Percentiles rank a stretch among this genome's conserved stretches.
phyloP scores from a whole-genome alignment of 2,113 vertebrate species.

The Scophthalmus maximus region DNA sequence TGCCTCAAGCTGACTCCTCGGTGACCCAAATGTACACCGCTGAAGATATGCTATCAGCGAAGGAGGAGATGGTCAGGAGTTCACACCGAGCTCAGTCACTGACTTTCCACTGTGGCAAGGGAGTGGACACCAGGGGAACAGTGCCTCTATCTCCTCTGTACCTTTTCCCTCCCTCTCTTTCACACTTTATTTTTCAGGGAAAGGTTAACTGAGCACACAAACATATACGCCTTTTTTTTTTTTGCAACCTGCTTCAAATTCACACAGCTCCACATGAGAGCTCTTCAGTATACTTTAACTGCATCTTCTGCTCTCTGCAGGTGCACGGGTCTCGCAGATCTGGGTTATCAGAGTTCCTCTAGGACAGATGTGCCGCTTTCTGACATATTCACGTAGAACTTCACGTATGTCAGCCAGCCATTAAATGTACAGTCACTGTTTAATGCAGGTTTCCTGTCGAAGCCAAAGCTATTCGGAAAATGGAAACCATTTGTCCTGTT shows the following conservation, averaged over 20 bases:
- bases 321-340: slow-evolving; percentile 30
- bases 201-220: slow-evolving; percentile 55
- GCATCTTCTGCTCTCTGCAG: slow-evolving; percentile 30
- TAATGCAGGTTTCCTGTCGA: background rate
- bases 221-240: slow-evolving; percentile 33
- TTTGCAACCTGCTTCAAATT: slow-evolving; percentile 42
- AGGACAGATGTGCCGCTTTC: slow-evolving; percentile 21
- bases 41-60: slow-evolving; percentile 75
- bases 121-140: slow-evolving; percentile 19
- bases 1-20: slow-evolving; percentile 59
- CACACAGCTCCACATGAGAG: slow-evolving; percentile 43
- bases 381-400: background rate
- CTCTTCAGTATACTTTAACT: slow-evolving; percentile 34
- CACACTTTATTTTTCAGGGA: slow-evolving; percentile 60
- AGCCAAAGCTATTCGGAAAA: background rate
- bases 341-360: slow-evolving; percentile 49
- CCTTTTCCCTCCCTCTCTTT: slow-evolving; percentile 45
- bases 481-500: background rate
- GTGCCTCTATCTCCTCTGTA: slow-evolving; percentile 34
- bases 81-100: slow-evolving; percentile 48
- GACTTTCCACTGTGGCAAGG: slow-evolving; percentile 20
- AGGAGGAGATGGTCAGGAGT: slow-evolving; percentile 65
- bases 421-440: background rate
- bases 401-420: too few species aligned
- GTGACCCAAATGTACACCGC: slow-evolving; percentile 60